A percentile compares a stretch with the other conserved stretches of the same genome.
phyloP scores from a whole-genome alignment of 2,113 vertebrate species.

The Procavia capensis region DNA sequence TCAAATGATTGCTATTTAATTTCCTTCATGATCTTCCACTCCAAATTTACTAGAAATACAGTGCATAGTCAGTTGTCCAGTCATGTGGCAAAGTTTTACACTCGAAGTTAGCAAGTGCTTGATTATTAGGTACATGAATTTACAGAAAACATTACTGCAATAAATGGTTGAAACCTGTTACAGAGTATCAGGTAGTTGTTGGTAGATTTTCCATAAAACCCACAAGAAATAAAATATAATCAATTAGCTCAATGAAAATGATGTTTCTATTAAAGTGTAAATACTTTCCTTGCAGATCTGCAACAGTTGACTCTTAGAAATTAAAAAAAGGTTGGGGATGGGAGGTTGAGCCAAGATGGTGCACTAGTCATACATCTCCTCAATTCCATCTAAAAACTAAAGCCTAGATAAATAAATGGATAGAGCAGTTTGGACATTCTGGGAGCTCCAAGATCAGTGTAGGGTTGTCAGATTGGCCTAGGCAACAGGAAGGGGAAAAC shows the following conservation, averaged over 20 bases:
- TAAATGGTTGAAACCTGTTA: not conserved
- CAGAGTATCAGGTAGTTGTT: not conserved
- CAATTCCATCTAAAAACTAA: too few relatives aligned
- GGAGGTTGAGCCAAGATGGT: too few relatives aligned
- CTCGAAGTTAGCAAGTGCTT: not conserved
- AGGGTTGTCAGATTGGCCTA: too few relatives aligned
- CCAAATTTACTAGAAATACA: not conserved
- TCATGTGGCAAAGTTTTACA: not conserved
- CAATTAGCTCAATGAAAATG: not conserved
- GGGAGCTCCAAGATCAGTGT: too few relatives aligned
- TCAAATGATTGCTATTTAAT: not conserved
- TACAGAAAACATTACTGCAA: not conserved
- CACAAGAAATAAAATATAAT: not conserved
- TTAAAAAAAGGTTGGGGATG: too few relatives aligned
- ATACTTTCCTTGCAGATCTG: not conserved
- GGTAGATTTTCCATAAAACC: not conserved
- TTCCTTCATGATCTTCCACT: not conserved
- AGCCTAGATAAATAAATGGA: too few relatives aligned
- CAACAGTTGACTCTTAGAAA: not conserved
- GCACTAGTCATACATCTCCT: too few relatives aligned
- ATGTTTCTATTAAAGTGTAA: not conserved
- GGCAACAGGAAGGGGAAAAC: too few relatives aligned
- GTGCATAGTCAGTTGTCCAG: not conserved
- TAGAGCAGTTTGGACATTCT: too few relatives aligned
- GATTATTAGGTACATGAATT: not conserved